Evolutionary conservation across 2,797 vertebrate genomes (phyloP).

Genomic region (Rhinogobio ventralis): DNA sequence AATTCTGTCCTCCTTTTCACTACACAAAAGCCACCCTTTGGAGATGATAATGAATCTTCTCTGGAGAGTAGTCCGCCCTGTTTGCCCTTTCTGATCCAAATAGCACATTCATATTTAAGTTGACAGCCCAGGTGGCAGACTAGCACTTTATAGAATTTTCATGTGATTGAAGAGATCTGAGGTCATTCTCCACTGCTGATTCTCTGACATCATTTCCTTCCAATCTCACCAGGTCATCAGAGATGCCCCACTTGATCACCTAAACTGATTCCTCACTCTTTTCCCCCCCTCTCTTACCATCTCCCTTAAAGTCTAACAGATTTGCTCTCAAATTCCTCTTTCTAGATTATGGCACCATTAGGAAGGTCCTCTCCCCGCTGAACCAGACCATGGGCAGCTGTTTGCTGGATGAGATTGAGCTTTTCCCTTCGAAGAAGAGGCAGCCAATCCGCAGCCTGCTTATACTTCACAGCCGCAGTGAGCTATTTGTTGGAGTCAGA

Average conservation of each 20-base stretch:
- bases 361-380: conserved; percentile 93
- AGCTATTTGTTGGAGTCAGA: conserved; percentile 91
- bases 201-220: conserved; percentile 46
- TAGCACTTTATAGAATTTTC: conserved; percentile 25
- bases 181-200: conserved; percentile 33
- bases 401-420: conserved; percentile 92
- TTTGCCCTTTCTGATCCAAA: conserved; percentile 44
- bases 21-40: conserved; percentile 41
- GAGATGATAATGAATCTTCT: conserved; percentile 50
- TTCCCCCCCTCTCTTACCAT: background rate
- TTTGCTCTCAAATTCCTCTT: conserved; percentile 31
- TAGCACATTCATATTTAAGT: conserved; percentile 53
- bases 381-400: conserved; percentile 88
- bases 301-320: conserved; percentile 10
- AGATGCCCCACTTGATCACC: conserved; percentile 32
- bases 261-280: conserved; percentile 20
- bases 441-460: conserved; percentile 90
- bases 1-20: conserved; percentile 38
- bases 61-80: background rate
- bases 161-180: conserved; percentile 37
- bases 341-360: conserved; percentile 94
- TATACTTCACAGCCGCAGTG: conserved; percentile 93
- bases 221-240: conserved; percentile 47
- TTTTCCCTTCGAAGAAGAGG: conserved; percentile 83
- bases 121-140: conserved; percentile 28